Evolutionary conservation across 2,888 invertebrate genomes (phyloP).

Genomic region (Hyalella azteca): DNA sequence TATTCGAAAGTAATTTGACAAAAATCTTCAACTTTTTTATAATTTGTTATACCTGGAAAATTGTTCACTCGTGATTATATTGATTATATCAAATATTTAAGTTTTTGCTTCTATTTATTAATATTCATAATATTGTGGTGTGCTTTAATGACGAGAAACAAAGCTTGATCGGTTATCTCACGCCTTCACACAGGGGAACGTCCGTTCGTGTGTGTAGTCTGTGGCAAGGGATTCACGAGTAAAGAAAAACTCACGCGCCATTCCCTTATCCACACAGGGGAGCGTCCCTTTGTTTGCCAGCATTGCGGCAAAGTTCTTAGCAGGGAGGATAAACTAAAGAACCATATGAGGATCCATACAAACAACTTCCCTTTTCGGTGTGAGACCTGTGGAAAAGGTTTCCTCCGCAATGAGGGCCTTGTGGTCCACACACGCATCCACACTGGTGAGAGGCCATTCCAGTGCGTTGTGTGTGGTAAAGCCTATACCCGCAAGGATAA

Average conservation of each 20-base stretch:
- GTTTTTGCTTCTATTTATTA: no score
- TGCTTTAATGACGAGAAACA: no score
- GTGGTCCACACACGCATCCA: conserved; percentile 53
- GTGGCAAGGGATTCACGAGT: conserved; percentile 39
- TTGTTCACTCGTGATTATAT: conserved; percentile 2
- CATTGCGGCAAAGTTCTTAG: conserved; percentile 57
- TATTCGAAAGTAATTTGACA: no score
- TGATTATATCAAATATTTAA: neutral
- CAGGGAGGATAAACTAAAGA: conserved; percentile 57
- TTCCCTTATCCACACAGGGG: conserved; percentile 38
- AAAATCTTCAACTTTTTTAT: neutral
- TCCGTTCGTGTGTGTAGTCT: conserved; percentile 39
- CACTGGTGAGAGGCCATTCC: conserved; percentile 55
- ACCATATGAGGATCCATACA: conserved; percentile 56
- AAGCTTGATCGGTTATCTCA: conserved; percentile 25
- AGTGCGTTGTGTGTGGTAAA: conserved; percentile 55
- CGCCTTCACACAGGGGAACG: conserved; percentile 38
- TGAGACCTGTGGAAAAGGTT: conserved; percentile 55
- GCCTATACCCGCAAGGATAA: conserved; percentile 56
- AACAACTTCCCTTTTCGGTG: conserved; percentile 57
- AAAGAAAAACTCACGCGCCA: conserved; percentile 39
- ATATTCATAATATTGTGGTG: no score
- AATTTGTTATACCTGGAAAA: neutral
- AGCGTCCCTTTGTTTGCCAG: conserved; percentile 47
- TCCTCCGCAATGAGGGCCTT: conserved; percentile 56